Percentiles rank a stretch among this genome's conserved stretches.
phyloP scores from a whole-genome alignment of 2,797 vertebrate species.

The Chiloscyllium punctatum region DNA sequence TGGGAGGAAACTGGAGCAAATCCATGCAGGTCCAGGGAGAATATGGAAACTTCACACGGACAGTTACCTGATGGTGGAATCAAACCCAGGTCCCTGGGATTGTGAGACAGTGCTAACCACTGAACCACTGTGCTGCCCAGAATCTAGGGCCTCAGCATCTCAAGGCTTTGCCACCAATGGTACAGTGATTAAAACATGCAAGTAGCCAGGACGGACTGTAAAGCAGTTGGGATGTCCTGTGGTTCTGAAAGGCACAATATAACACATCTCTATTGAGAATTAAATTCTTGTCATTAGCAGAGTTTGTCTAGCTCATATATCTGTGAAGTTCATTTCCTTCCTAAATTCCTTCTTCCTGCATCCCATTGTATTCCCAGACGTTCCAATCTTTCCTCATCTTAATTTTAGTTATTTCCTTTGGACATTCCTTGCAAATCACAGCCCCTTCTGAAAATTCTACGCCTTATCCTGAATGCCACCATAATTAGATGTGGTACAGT shows the following conservation, averaged over 20 bases:
- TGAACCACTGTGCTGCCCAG: no score
- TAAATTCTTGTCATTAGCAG: neutral
- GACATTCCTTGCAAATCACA: neutral
- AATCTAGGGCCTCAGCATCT: no score
- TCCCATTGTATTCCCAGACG: neutral
- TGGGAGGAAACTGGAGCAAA: no score
- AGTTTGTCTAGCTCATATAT: neutral
- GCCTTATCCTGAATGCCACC: neutral
- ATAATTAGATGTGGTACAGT: neutral
- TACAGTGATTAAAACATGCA: no score
- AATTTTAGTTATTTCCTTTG: neutral
- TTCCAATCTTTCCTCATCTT: neutral
- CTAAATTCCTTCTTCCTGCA: neutral
- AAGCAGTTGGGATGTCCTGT: neutral
- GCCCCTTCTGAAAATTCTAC: neutral
- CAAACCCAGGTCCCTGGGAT: no score
- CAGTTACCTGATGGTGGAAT: no score
- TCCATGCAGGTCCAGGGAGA: no score
- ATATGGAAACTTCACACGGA: no score
- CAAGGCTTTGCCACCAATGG: no score
- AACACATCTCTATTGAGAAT: neutral
- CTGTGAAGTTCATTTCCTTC: neutral
- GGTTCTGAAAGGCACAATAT: neutral
- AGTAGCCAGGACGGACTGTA: neutral
- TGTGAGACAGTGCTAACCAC: no score